phyloP scores from a whole-genome alignment of 2,113 vertebrate species.

The Phyllostomus discolor region DNA sequence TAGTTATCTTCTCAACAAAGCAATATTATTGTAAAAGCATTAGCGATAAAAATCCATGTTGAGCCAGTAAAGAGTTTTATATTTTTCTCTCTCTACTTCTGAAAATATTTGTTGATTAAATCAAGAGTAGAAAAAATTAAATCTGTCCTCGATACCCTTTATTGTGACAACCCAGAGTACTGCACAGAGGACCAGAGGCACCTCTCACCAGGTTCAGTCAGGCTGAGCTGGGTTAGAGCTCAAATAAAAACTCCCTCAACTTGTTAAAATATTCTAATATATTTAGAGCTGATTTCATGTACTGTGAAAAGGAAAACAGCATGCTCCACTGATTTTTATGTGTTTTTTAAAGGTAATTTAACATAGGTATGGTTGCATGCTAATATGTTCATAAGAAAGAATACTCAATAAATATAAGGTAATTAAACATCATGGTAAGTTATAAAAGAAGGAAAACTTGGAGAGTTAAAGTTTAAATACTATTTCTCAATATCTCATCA shows the following conservation, averaged over 20 bases:
- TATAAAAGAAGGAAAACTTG: slow-evolving; percentile 39
- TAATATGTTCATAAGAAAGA: slow-evolving; percentile 65
- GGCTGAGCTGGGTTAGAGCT: background rate
- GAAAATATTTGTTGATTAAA: slow-evolving; percentile 29
- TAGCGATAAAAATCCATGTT: background rate
- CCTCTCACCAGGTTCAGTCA: background rate
- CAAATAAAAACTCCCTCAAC: background rate
- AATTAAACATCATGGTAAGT: slow-evolving; percentile 60
- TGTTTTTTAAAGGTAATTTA: slow-evolving; percentile 76
- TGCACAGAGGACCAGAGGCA: background rate
- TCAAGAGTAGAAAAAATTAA: background rate
- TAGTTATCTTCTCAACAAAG: background rate
- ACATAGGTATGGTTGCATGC: slow-evolving; percentile 51
- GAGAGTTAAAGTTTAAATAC: slow-evolving; percentile 28
- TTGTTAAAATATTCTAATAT: slow-evolving; percentile 38
- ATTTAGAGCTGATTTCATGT: slow-evolving; percentile 34
- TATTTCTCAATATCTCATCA: slow-evolving; percentile 18
- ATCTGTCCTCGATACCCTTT: background rate
- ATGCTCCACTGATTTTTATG: slow-evolving; percentile 71
- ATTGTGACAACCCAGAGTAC: background rate
- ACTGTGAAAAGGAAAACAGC: slow-evolving; percentile 56
- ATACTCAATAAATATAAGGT: slow-evolving; percentile 63
- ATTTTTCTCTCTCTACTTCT: background rate
- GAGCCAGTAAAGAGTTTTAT: background rate
- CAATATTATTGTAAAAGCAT: background rate